These are phyloP conservation scores for Anguilla japonica DNA, from an alignment of 2,113 vertebrate genomes.

Conservation along the genomic window DNA sequence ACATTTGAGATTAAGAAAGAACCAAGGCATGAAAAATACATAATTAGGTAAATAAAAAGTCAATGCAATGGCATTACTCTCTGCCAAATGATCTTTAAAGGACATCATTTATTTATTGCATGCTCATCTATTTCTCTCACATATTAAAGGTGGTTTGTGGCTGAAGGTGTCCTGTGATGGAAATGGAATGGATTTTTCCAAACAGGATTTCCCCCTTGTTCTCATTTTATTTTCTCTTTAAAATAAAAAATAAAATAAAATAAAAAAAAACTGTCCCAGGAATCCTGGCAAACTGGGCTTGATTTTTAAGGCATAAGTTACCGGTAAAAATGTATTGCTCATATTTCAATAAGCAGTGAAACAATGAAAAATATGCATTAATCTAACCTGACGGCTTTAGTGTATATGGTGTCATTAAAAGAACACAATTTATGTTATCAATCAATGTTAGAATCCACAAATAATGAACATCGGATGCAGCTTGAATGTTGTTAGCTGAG, in stretches of 20 bases:
- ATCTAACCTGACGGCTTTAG: too few relatives aligned
- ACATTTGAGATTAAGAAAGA: constrained; percentile 49
- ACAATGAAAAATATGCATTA: too few relatives aligned
- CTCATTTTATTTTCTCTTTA: background rate
- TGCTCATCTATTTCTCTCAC: background rate
- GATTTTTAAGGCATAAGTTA: too few relatives aligned
- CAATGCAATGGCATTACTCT: constrained; percentile 15
- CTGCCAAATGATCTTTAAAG: constrained; percentile 26
- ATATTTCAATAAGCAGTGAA: too few relatives aligned
- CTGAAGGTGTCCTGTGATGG: background rate
- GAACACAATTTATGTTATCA: too few relatives aligned
- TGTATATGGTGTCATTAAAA: too few relatives aligned
- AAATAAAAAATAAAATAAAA: background rate
- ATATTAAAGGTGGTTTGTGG: constrained; percentile 2
- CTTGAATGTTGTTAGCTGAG: too few relatives aligned
- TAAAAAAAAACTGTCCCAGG: too few relatives aligned
- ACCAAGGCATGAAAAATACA: constrained; percentile 35
- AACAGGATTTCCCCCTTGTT: background rate
- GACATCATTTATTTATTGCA: constrained; percentile 29
- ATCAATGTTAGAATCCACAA: too few relatives aligned
- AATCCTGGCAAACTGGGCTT: too few relatives aligned
- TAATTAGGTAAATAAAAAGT: constrained; percentile 29
- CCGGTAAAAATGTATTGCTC: too few relatives aligned
- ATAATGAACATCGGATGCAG: too few relatives aligned
- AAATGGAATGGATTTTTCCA: background rate